A percentile compares a stretch with the other conserved stretches of the same genome.
These are phyloP conservation scores for Drepana falcataria DNA, from an alignment of 2,888 invertebrate genomes.

Conservation along the genomic window DNA sequence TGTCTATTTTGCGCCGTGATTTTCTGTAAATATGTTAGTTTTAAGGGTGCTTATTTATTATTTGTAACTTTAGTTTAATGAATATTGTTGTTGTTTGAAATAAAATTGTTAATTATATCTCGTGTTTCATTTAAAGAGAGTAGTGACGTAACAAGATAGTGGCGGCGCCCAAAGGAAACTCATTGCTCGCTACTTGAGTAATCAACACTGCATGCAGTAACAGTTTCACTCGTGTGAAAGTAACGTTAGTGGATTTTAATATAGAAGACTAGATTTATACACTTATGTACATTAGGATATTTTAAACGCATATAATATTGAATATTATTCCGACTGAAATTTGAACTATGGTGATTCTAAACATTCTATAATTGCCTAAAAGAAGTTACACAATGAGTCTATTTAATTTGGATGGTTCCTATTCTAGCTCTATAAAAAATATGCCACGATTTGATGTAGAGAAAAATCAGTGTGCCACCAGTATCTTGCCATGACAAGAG, in stretches of 20 bases:
- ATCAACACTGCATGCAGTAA: slow-evolving; percentile 39
- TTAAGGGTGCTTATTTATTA: slow-evolving; percentile 66
- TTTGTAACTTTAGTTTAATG: slow-evolving; percentile 44
- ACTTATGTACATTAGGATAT: too few relatives aligned
- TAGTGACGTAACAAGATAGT: slow-evolving; percentile 23
- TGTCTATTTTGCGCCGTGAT: slow-evolving; percentile 42
- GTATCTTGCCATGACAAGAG: too few relatives aligned
- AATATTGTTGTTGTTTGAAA: slow-evolving; percentile 51
- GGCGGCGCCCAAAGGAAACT: slow-evolving; percentile 32
- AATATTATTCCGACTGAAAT: too few relatives aligned
- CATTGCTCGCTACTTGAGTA: slow-evolving; percentile 42
- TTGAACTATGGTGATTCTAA: too few relatives aligned
- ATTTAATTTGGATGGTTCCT: too few relatives aligned
- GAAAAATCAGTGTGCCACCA: too few relatives aligned
- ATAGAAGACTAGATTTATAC: neutral
- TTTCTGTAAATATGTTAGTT: slow-evolving; percentile 65
- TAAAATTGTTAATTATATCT: slow-evolving; percentile 26
- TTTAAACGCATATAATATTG: too few relatives aligned
- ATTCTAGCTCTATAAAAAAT: too few relatives aligned
- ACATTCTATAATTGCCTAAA: too few relatives aligned
- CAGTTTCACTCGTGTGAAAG: slow-evolving; percentile 63
- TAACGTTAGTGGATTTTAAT: slow-evolving; percentile 19
- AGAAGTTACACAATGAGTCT: too few relatives aligned
- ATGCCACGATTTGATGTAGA: too few relatives aligned
- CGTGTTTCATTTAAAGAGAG: slow-evolving; percentile 15